Base-by-base conservation (phyloP, 2,797 vertebrate genomes). In the Heteromormyrus szaboi region DNA sequence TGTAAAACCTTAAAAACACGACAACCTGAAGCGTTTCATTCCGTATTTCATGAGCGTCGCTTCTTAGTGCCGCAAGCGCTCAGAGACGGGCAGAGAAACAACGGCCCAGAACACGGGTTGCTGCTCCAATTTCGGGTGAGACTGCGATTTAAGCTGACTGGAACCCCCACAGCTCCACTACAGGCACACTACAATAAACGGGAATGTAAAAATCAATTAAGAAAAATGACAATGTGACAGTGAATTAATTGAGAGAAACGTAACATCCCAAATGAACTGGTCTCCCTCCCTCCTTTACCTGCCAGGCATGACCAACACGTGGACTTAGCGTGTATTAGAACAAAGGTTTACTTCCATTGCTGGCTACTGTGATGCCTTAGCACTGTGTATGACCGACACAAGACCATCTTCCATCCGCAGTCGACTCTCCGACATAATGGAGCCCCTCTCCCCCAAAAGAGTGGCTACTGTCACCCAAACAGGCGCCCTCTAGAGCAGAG, bases 241-340 rank as follows among this genome's bases (percentile, higher is more conserved):
- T n/a, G 53, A 56, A 56, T 54, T 54, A 54, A 54, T 6, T 56
- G 53, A 56, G 17, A 56, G 53, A 56, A n/a, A 59, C 2, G n/a
- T 22, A 22, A 59, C 0, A 2, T 25, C 22, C 22, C 22, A 65
- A 25, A 3, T 3, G 22, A 29, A 29, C 59, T 25, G 59, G 22
- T 93, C 93, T 93, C 94, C 93, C 91, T 93, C 93, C 95, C 91
- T 93, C 93, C 95, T 96, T 95, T 96, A 96, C 94, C 91, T 93
- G 89, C 59, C 89, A 92, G 89, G 92, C 59, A 94, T 95, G 96
- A 95, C 92, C 94, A 91, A 96, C 93, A 95, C 93, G 89, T 91
- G 95, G 94, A 96, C 95, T 94, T 94, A 96, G 95, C 93, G 91
- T 93, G 93, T 95, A 94, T 95, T 90, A 88, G 92, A 91, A 88